Percentiles rank a stretch among this genome's conserved stretches.
Evolutionary conservation across 2,797 vertebrate species (phyloP).

Genomic region (Knipowitschia caucasica): DNA sequence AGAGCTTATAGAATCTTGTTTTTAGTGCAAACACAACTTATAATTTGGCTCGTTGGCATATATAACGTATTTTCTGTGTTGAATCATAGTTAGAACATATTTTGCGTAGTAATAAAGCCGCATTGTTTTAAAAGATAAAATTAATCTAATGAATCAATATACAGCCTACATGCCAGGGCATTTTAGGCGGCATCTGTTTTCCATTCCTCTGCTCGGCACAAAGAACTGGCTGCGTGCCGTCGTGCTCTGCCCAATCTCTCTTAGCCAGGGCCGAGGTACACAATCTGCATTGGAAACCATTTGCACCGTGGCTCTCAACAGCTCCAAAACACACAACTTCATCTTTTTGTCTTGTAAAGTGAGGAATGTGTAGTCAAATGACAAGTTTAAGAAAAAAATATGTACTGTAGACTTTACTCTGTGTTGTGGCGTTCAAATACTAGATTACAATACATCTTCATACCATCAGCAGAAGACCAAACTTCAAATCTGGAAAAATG

Average conservation of each 20-base stretch:
- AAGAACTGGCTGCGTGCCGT: constrained; percentile 67
- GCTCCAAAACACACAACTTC: constrained; percentile 40
- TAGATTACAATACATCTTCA: no score
- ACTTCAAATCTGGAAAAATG: no score
- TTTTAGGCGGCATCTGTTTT: constrained; percentile 80
- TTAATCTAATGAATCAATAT: constrained; percentile 73
- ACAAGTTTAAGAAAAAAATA: constrained; percentile 27
- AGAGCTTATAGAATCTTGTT: no score
- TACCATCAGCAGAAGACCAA: no score
- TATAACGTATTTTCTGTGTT: constrained; percentile 31
- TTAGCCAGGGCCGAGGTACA: constrained; percentile 60
- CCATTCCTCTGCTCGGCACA: constrained; percentile 71
- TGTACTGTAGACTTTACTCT: constrained; percentile 25
- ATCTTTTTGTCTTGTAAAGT: constrained; percentile 49
- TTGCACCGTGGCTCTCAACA: constrained; percentile 48
- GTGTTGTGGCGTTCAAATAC: no score
- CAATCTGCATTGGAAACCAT: constrained; percentile 66
- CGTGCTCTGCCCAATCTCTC: constrained; percentile 61
- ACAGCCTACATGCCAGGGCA: constrained; percentile 64
- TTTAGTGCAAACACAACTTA: no score
- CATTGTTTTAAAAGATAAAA: constrained; percentile 76
- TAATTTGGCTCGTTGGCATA: neutral
- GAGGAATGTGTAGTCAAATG: constrained; percentile 22
- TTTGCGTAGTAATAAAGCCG: constrained; percentile 65
- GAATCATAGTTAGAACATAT: constrained; percentile 61